Evolutionary conservation across 2,888 invertebrate genomes (phyloP).

Genomic region (Chirona hameri): DNA sequence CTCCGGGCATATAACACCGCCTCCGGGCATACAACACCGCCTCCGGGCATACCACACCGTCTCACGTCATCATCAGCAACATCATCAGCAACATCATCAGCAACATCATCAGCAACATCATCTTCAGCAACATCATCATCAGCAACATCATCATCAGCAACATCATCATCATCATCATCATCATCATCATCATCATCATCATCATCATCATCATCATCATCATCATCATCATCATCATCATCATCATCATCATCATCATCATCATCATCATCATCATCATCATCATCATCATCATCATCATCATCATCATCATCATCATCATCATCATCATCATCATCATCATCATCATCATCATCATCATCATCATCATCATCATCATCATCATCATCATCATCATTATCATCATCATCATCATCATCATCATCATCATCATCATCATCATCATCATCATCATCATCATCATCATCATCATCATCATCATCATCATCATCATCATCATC

Average conservation of each 20-base stretch:
- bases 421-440: constrained; percentile 22
- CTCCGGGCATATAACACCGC: too few relatives aligned
- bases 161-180: too few relatives aligned
- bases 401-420: constrained; percentile 22
- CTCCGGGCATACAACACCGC: too few relatives aligned
- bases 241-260: constrained; percentile 22
- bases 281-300: constrained; percentile 22
- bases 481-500: constrained; percentile 22
- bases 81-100: too few relatives aligned
- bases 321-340: constrained; percentile 22
- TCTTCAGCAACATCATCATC: too few relatives aligned
- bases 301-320: constrained; percentile 22
- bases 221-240: constrained; percentile 22
- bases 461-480: constrained; percentile 22
- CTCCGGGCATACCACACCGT: too few relatives aligned
- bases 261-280: constrained; percentile 22
- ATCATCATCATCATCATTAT: constrained; percentile 22
- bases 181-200: constrained; percentile 22
- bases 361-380: constrained; percentile 22
- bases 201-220: constrained; percentile 22
- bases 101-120: too few relatives aligned
- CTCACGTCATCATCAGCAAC: too few relatives aligned
- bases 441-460: constrained; percentile 22
- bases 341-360: constrained; percentile 22
- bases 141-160: too few relatives aligned